phyloP scores from a whole-genome alignment of 2,888 invertebrate species.

The Hydriomena furcata region DNA sequence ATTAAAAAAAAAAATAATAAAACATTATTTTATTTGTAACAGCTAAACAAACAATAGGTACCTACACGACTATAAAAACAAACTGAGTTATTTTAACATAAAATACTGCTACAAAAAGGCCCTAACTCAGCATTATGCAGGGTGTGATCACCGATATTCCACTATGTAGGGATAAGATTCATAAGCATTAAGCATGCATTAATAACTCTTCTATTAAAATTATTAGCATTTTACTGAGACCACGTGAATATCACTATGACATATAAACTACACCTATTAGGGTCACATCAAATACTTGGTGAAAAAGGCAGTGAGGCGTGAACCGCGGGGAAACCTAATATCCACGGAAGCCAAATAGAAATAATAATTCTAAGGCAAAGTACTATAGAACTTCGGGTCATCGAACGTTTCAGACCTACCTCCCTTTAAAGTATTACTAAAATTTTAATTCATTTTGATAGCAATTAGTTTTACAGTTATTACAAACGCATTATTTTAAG shows the following conservation, averaged over 20 bases:
- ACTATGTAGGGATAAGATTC: too few relatives aligned
- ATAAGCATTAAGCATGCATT: too few relatives aligned
- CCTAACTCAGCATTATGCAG: too few relatives aligned
- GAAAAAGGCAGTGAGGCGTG: slow-evolving; percentile 47
- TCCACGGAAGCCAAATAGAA: slow-evolving; percentile 67
- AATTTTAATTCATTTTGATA: slow-evolving; percentile 1
- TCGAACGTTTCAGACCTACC: slow-evolving; percentile 15
- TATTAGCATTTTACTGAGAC: not conserved
- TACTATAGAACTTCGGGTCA: slow-evolving; percentile 31
- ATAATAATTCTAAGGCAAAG: slow-evolving; percentile 28
- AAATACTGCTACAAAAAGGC: too few relatives aligned
- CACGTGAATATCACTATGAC: not conserved
- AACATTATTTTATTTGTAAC: too few relatives aligned
- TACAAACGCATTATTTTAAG: slow-evolving; percentile 2
- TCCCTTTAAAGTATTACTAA: not conserved
- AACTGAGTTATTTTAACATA: too few relatives aligned
- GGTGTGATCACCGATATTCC: too few relatives aligned
- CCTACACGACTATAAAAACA: too few relatives aligned
- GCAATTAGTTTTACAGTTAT: slow-evolving; percentile 5
- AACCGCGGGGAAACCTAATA: slow-evolving; percentile 60
- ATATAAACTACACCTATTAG: slow-evolving; percentile 22
- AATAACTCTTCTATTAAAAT: too few relatives aligned
- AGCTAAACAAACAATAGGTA: too few relatives aligned
- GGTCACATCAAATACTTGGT: slow-evolving; percentile 27
- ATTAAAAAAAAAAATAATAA: too few relatives aligned